Conservation (phyloP, 2,113 vertebrate genomes). For the Diphyllodes magnificus region DNA sequence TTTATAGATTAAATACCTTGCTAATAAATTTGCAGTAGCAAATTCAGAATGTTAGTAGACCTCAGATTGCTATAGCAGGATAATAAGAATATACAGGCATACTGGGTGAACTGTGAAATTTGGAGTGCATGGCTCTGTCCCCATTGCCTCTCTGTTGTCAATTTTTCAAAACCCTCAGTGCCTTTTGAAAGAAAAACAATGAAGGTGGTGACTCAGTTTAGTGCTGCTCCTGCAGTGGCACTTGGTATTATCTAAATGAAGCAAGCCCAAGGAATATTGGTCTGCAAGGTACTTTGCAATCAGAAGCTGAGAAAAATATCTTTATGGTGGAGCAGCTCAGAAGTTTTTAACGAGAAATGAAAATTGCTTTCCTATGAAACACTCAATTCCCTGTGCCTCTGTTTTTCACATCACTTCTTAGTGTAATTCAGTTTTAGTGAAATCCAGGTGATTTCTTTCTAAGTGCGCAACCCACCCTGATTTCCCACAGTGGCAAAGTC, state of each 20-base stretch:
- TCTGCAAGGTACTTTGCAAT: background rate
- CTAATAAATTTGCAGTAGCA: background rate
- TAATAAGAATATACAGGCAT: background rate
- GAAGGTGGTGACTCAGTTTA: conserved; percentile 13
- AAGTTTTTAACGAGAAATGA: conserved; percentile 14
- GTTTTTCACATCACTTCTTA: background rate
- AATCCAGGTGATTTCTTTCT: background rate
- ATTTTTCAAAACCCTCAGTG: background rate
- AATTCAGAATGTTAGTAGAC: background rate
- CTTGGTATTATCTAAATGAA: conserved; percentile 21
- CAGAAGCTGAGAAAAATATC: background rate
- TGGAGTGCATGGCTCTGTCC: background rate
- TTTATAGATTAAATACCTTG: background rate
- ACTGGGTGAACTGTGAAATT: background rate
- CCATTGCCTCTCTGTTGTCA: background rate
- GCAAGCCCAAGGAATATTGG: background rate
- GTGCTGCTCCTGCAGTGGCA: background rate
- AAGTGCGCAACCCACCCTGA: background rate
- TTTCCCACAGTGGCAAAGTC: background rate
- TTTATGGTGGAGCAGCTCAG: background rate
- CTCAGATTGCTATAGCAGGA: background rate
- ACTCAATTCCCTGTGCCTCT: background rate
- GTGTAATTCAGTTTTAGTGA: background rate
- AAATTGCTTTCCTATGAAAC: background rate
- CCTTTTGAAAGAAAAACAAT: conserved; percentile 1